Conservation (phyloP, 2,888 invertebrate species). For the Sipha maydis region DNA sequence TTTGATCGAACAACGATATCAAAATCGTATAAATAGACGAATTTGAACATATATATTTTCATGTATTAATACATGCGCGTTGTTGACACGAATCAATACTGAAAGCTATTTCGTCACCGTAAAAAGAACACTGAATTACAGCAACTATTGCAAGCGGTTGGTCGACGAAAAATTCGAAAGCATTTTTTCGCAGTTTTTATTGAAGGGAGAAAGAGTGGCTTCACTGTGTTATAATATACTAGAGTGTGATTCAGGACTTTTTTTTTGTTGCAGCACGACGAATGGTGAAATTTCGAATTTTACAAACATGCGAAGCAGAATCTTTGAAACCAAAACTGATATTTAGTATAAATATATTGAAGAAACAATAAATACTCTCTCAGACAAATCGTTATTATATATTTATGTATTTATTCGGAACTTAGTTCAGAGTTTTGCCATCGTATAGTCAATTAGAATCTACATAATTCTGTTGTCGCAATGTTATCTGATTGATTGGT, state of each 20-base stretch:
- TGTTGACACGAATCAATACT: not conserved
- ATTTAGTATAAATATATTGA: too few relatives aligned
- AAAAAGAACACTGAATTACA: not conserved
- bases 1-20: not conserved
- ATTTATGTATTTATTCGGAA: not conserved
- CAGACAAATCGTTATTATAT: not conserved
- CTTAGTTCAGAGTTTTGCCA: not conserved
- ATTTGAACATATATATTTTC: not conserved
- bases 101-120: not conserved
- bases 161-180: not conserved
- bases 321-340: too few relatives aligned
- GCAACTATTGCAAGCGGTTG: not conserved
- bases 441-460: constrained; percentile 10
- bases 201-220: not conserved
- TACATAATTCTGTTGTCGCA: not conserved
- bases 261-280: too few relatives aligned
- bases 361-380: not conserved
- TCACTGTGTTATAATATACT: not conserved
- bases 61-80: not conserved
- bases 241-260: too few relatives aligned
- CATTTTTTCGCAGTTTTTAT: not conserved
- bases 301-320: too few relatives aligned
- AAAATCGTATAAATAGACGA: not conserved
- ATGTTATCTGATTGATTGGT: not conserved
- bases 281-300: too few relatives aligned